phyloP scores from a whole-genome alignment of 1,140 invertebrate species.

The Cheumatopsyche charites region DNA sequence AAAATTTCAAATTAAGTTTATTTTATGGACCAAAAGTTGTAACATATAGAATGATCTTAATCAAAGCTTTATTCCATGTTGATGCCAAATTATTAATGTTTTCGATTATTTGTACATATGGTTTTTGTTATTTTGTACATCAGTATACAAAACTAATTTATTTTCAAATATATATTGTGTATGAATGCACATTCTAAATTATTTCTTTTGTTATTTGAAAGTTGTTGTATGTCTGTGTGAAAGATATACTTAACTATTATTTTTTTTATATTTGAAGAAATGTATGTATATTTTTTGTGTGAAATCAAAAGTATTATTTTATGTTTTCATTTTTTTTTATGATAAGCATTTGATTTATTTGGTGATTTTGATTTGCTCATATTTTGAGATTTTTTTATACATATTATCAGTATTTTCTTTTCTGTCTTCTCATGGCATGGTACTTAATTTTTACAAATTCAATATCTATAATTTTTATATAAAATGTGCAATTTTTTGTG shows the following conservation, averaged over 20 bases:
- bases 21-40: too few species aligned
- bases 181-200: too few species aligned
- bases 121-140: background rate
- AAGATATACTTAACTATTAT: background rate
- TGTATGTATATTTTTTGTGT: background rate
- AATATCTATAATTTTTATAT: too few species aligned
- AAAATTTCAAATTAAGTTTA: too few species aligned
- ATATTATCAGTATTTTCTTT: too few species aligned
- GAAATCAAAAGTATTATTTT: background rate
- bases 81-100: background rate
- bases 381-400: background rate
- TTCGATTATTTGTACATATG: background rate
- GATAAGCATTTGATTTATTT: background rate
- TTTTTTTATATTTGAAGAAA: background rate
- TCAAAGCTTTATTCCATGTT: slow-evolving; percentile 1
- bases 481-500: too few species aligned
- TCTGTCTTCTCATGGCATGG: too few species aligned
- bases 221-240: background rate
- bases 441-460: too few species aligned
- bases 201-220: too few species aligned
- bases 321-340: background rate
- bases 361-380: background rate
- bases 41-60: background rate
- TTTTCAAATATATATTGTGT: background rate
- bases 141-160: background rate